Conservation (phyloP, 2,888 invertebrate genomes). For the Mamestra brassicae region DNA sequence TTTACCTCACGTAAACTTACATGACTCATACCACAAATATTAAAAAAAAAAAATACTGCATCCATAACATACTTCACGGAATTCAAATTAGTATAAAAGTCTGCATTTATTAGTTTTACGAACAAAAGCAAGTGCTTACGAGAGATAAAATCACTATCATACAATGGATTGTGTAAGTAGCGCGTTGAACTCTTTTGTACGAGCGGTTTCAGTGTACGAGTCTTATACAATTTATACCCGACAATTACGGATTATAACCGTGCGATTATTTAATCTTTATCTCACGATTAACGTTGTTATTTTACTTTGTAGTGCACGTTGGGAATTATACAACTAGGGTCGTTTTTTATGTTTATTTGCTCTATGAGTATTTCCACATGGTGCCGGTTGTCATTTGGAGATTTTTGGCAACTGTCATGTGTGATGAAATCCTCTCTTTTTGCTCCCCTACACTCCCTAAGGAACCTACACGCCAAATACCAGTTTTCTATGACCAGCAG, state of each 20-base stretch:
- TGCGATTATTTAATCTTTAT: slow-evolving; percentile 58
- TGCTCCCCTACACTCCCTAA: too few species aligned
- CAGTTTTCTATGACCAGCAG: too few species aligned
- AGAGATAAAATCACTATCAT: slow-evolving; percentile 47
- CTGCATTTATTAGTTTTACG: slow-evolving; percentile 8
- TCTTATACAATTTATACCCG: slow-evolving; percentile 50
- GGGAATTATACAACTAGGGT: slow-evolving; percentile 13
- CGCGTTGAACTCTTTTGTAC: slow-evolving; percentile 81
- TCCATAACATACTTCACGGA: slow-evolving; percentile 3
- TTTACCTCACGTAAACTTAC: not conserved
- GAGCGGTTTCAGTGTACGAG: slow-evolving; percentile 35
- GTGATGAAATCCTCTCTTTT: too few species aligned
- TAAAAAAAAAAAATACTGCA: not conserved
- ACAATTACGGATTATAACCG: slow-evolving; percentile 53
- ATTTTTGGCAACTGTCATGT: not conserved
- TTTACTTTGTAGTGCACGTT: slow-evolving; percentile 30
- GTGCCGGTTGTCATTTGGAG: not conserved
- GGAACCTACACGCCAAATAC: too few species aligned
- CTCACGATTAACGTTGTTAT: slow-evolving; percentile 45
- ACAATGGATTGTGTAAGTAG: slow-evolving; percentile 53
- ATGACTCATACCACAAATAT: slow-evolving; percentile 31
- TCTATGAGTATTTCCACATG: not conserved
- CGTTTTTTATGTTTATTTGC: not conserved
- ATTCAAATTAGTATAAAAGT: slow-evolving; percentile 18
- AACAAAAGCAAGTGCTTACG: slow-evolving; percentile 44